Evolutionary conservation across 2,888 invertebrate genomes (phyloP), one percentile per base, ranked within the genome.

Genomic region (Balanococcus diminutus): DNA sequence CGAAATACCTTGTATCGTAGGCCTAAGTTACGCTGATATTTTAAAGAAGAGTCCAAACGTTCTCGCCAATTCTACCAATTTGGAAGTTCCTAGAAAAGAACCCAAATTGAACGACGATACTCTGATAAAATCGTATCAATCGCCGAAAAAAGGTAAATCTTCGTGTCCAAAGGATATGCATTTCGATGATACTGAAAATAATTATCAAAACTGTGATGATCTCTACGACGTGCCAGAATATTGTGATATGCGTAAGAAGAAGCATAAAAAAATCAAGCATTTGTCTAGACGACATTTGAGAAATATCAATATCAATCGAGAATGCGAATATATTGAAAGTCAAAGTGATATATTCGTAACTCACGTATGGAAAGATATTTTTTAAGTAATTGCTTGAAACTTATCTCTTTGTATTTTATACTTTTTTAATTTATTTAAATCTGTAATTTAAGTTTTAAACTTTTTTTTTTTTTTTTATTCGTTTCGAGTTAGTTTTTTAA

Each of bases 341-440:
- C 19, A 36, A 0, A 0, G 36, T 9, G 75, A 79, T 8, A 19
- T 79, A 22, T 79, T 36, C 19, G 36, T 79, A 11, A 79, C 75
- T 11, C 25, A n/a, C 9, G 75, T 79, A 36, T 79, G 75, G 75
- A 79, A 19, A 19, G 36, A 79, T 36, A 79, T 79, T 79, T 79
- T 36, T 79, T 79, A 36, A 79, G 72, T n/a, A 2, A 14, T 32
- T 79, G 9, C 19, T n/a, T 75, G 1, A 22, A 75, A 25, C n/a
- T 75, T 36, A 79, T 79, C 28, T 1, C 9, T 0, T 19, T 79
- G 31, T 72, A 3, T 79, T 79, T 79, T 79, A 36, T 3, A 36
- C 0, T 79, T 36, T 19, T 36, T 79, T 36, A 6, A 79, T 72
- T 22, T 67, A 25, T 72, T 72, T 5, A 8, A 28, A 16, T 79